These are phyloP conservation scores for Apis florea DNA, from an alignment of 1,140 invertebrate genomes.

Conservation along the genomic window DNA sequence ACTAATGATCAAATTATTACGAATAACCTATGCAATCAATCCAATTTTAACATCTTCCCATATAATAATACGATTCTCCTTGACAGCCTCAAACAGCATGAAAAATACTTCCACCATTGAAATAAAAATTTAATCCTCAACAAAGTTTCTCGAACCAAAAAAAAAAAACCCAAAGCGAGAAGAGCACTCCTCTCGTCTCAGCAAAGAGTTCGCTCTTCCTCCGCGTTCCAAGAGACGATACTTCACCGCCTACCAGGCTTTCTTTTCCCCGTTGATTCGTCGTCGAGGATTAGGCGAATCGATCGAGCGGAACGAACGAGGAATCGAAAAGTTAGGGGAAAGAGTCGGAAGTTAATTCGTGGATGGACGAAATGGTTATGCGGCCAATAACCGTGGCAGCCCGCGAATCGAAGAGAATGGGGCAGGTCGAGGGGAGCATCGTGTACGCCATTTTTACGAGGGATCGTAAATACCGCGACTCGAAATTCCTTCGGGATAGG, in stretches of 20 bases:
- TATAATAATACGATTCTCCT: too few relatives aligned
- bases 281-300: conserved; percentile 47
- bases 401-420: not conserved
- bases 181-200: too few relatives aligned
- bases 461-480: conserved; percentile 59
- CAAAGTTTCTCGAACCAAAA: too few relatives aligned
- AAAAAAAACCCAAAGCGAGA: too few relatives aligned
- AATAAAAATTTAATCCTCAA: too few relatives aligned
- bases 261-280: conserved; percentile 44
- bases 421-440: too few relatives aligned
- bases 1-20: too few relatives aligned
- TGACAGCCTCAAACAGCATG: too few relatives aligned
- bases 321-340: conserved; percentile 13
- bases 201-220: not conserved
- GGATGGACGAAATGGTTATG: conserved; percentile 40
- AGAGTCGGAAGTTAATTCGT: conserved; percentile 50
- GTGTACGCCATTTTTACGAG: conserved; percentile 41
- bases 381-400: conserved; percentile 32
- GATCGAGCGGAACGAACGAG: conserved; percentile 13
- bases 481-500: conserved; percentile 37
- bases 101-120: too few relatives aligned
- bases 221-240: not conserved
- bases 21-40: too few relatives aligned
- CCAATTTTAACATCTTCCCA: too few relatives aligned
- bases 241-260: conserved; percentile 21